Evolutionary conservation across 2,113 vertebrate genomes (phyloP).

Genomic region (Neofelis nebulosa): DNA sequence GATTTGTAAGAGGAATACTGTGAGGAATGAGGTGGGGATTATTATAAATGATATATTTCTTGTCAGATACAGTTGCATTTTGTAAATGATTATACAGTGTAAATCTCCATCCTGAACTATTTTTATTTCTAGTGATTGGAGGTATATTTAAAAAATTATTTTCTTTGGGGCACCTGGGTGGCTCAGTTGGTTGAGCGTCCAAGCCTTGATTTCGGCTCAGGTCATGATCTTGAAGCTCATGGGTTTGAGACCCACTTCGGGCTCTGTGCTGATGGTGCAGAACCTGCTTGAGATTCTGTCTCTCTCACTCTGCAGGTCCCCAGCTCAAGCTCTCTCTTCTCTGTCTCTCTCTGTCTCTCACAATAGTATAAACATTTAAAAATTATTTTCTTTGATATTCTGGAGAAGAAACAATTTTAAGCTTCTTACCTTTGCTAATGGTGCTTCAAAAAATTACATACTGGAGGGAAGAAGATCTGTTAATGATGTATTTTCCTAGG

Average conservation of each 20-base stretch:
- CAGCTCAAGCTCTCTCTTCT: too few relatives aligned
- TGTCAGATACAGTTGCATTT: not conserved
- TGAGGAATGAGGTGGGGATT: slow-evolving; percentile 20
- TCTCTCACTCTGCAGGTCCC: too few relatives aligned
- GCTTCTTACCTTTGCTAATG: not conserved
- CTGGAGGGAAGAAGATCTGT: not conserved
- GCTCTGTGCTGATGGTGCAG: too few relatives aligned
- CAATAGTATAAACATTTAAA: not conserved
- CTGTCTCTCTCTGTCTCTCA: too few relatives aligned
- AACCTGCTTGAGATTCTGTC: too few relatives aligned
- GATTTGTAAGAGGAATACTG: not conserved
- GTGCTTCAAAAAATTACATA: not conserved
- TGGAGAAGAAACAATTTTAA: slow-evolving; percentile 11
- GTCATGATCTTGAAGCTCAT: too few relatives aligned
- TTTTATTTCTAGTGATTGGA: slow-evolving; percentile 45
- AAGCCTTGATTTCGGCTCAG: too few relatives aligned
- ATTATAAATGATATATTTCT: slow-evolving; percentile 12
- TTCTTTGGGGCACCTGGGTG: not conserved
- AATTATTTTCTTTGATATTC: slow-evolving; percentile 42
- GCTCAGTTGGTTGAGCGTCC: too few relatives aligned
- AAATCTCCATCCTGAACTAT: not conserved
- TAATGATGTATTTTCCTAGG: not conserved
- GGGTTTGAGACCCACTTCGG: too few relatives aligned
- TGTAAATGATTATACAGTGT: slow-evolving; percentile 9
- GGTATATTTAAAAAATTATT: not conserved